Percentiles rank a stretch among this genome's conserved stretches.
Evolutionary conservation across 2,797 vertebrate genomes (phyloP).

Genomic region (Pelobates cultripes): DNA sequence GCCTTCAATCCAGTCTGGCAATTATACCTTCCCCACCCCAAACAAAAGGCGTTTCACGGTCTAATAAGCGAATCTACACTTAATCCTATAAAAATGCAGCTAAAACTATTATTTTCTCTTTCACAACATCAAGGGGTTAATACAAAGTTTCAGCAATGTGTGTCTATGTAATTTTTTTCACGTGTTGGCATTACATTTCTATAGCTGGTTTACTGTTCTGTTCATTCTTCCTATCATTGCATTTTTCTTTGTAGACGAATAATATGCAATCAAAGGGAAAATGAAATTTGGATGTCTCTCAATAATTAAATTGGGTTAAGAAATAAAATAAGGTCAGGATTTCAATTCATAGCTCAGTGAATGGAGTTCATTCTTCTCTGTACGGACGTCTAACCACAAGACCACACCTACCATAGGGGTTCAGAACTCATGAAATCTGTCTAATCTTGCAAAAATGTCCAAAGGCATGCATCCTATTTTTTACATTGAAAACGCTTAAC

Average conservation of each 20-base stretch:
- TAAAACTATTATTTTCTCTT: no score
- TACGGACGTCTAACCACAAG: slow-evolving; percentile 32
- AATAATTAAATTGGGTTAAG: slow-evolving; percentile 28
- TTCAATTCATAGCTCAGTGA: slow-evolving; percentile 42
- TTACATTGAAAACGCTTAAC: neutral
- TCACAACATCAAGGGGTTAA: neutral
- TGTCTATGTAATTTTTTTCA: neutral
- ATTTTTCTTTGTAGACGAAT: slow-evolving; percentile 10
- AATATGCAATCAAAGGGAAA: slow-evolving; percentile 23
- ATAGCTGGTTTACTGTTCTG: slow-evolving; percentile 9
- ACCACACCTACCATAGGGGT: slow-evolving; percentile 25
- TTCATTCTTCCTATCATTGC: neutral
- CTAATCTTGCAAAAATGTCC: slow-evolving; percentile 26
- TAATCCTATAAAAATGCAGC: no score
- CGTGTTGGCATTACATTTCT: slow-evolving; percentile 6
- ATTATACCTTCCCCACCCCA: no score
- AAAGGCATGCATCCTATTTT: slow-evolving; percentile 14
- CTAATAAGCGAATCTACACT: no score
- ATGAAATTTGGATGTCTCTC: slow-evolving; percentile 6
- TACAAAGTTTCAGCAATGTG: neutral
- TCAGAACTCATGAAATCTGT: slow-evolving; percentile 21
- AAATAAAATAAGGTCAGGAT: slow-evolving; percentile 40
- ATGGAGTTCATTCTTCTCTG: slow-evolving; percentile 43
- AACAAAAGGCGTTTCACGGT: no score
- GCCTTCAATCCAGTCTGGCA: no score